Evolutionary conservation across 2,113 vertebrate species (phyloP).

Genomic region (Erpornis zantholeuca): DNA sequence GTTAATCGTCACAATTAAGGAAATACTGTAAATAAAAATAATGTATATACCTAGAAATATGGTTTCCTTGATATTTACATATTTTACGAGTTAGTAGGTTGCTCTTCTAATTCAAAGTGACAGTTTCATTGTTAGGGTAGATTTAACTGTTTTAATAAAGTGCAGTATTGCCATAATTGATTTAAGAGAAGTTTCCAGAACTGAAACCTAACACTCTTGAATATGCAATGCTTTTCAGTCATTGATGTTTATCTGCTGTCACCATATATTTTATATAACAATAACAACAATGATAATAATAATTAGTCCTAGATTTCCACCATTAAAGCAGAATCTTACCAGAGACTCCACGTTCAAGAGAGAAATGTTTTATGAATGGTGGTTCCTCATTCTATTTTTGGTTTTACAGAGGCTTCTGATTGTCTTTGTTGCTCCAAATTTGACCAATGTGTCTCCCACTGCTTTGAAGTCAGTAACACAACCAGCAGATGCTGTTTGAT

Average conservation of each 20-base stretch:
- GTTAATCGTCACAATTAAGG: constrained; percentile 52
- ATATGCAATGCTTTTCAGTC: background rate
- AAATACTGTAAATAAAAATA: constrained; percentile 65
- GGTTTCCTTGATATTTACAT: constrained; percentile 55
- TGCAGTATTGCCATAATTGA: background rate
- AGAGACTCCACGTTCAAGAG: background rate
- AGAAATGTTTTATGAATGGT: background rate
- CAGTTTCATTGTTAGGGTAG: background rate
- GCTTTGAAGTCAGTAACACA: background rate
- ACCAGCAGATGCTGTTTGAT: background rate
- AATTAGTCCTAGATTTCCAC: background rate
- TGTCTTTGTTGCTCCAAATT: background rate
- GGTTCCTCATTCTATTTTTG: background rate
- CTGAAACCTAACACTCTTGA: background rate
- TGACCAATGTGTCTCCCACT: background rate
- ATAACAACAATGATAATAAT: background rate
- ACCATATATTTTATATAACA: background rate
- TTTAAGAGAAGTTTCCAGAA: background rate
- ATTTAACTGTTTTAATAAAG: constrained; percentile 6
- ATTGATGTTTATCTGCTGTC: background rate
- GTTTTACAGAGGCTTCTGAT: background rate
- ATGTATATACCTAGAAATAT: constrained; percentile 26
- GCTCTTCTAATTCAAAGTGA: constrained; percentile 4
- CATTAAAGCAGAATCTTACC: background rate
- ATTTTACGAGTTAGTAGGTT: constrained; percentile 28